phyloP scores from a whole-genome alignment of 92 coral and sea anemone species.

The Actinostola sp. region DNA sequence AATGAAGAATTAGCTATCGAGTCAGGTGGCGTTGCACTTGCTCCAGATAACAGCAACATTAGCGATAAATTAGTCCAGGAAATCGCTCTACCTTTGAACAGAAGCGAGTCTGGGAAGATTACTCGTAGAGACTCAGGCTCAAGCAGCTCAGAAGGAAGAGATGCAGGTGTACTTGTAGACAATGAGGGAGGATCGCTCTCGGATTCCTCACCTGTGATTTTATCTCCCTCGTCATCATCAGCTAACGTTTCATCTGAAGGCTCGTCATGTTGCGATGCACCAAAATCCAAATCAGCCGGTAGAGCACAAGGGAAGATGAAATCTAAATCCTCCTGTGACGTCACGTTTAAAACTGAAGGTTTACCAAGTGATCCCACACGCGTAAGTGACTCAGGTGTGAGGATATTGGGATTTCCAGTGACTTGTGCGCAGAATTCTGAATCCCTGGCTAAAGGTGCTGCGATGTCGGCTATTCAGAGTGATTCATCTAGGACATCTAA shows the following conservation, averaged over 20 bases:
- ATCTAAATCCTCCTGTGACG: too few relatives aligned
- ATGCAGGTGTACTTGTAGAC: background rate
- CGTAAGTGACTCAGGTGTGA: too few relatives aligned
- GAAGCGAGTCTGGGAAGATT: background rate
- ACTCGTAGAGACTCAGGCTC: background rate
- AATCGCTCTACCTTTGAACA: slow-evolving; percentile 6
- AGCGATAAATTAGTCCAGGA: slow-evolving; percentile 18
- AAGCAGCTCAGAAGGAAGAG: background rate
- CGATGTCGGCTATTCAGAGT: background rate
- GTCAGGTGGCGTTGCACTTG: slow-evolving; percentile 25
- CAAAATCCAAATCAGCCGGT: background rate
- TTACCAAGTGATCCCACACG: background rate
- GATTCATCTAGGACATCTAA: background rate
- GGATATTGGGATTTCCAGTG: too few relatives aligned
- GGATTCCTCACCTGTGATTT: background rate
- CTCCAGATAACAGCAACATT: slow-evolving; percentile 9
- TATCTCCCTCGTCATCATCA: slow-evolving; percentile 3
- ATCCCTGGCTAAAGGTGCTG: background rate
- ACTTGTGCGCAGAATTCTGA: background rate
- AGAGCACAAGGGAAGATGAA: background rate
- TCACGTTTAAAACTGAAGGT: background rate
- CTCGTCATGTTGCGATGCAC: background rate
- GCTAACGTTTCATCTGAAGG: background rate
- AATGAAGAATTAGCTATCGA: slow-evolving; percentile 61
- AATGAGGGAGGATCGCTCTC: background rate